These are phyloP conservation scores for Coelopa pilipes DNA, from an alignment of 2,888 invertebrate genomes.

Conservation along the genomic window DNA sequence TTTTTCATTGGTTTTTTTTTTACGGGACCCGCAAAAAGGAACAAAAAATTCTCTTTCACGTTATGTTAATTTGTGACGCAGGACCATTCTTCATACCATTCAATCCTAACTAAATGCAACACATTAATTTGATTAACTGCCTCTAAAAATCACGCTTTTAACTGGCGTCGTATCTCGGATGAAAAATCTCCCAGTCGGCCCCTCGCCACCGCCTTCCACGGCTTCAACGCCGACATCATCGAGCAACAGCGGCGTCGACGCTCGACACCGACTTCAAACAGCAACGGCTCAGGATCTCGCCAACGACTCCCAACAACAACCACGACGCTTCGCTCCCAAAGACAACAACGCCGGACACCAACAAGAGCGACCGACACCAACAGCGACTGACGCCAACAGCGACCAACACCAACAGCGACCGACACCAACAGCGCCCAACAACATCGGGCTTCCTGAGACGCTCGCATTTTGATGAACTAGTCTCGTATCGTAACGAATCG, in stretches of 20 bases:
- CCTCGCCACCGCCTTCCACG: no score
- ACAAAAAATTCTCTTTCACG: neutral
- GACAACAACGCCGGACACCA: neutral
- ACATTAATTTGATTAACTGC: slow-evolving; percentile 63
- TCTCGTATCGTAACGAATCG: slow-evolving; percentile 29
- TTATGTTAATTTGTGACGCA: slow-evolving; percentile 15
- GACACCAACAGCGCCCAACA: slow-evolving; percentile 15
- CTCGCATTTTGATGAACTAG: slow-evolving; percentile 32
- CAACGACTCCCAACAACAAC: no score
- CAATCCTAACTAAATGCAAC: slow-evolving; percentile 60
- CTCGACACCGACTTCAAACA: slow-evolving; percentile 2
- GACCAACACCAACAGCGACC: slow-evolving; percentile 9
- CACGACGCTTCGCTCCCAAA: no score
- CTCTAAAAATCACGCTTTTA: slow-evolving; percentile 63
- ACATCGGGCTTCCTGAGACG: neutral
- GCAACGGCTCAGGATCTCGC: no score
- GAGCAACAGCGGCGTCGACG: slow-evolving; percentile 37
- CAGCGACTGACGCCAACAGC: neutral
- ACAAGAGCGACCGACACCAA: slow-evolving; percentile 9
- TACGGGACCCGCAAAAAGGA: no score
- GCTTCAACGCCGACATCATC: no score
- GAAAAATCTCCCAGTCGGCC: slow-evolving; percentile 54
- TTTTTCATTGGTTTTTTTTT: neutral
- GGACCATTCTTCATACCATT: slow-evolving; percentile 52
- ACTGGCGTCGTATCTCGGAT: slow-evolving; percentile 58